These are phyloP conservation scores for Microchrysa polita DNA, from an alignment of 2,888 invertebrate species.

Conservation along the genomic window DNA sequence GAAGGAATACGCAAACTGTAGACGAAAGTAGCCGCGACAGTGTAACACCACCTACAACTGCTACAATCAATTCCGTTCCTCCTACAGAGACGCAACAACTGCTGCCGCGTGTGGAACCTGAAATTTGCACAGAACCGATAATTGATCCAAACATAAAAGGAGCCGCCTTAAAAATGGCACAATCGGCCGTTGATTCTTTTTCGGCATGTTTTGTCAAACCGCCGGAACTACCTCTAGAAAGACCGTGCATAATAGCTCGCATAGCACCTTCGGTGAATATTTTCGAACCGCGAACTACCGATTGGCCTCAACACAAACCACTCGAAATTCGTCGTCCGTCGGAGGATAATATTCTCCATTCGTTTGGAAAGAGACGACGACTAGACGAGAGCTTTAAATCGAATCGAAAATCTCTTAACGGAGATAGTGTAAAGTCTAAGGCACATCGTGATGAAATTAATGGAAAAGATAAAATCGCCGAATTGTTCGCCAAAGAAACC, in stretches of 20 bases:
- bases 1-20: constrained; percentile 46
- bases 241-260: constrained; percentile 60
- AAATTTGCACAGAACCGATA: neutral
- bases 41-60: constrained; percentile 16
- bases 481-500: constrained; percentile 51
- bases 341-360: constrained; percentile 43
- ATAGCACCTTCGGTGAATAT: constrained; percentile 53
- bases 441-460: constrained; percentile 17
- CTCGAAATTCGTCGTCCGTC: constrained; percentile 39
- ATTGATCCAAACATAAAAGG: constrained; percentile 52
- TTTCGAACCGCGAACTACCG: constrained; percentile 51
- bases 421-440: constrained; percentile 15
- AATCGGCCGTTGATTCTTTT: constrained; percentile 56
- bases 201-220: constrained; percentile 59
- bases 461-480: constrained; percentile 44
- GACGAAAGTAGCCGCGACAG: constrained; percentile 50
- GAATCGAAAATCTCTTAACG: constrained; percentile 20
- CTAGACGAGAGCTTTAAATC: constrained; percentile 12
- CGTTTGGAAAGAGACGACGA: constrained; percentile 46
- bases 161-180: constrained; percentile 55
- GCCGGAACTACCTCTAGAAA: constrained; percentile 61
- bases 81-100: neutral
- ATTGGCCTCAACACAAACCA: constrained; percentile 45
- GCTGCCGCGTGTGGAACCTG: neutral
- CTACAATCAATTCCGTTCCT: neutral